Percentiles rank a stretch among this genome's conserved stretches.
Evolutionary conservation across 2,113 vertebrate species (phyloP).

Genomic region (Morone saxatilis): DNA sequence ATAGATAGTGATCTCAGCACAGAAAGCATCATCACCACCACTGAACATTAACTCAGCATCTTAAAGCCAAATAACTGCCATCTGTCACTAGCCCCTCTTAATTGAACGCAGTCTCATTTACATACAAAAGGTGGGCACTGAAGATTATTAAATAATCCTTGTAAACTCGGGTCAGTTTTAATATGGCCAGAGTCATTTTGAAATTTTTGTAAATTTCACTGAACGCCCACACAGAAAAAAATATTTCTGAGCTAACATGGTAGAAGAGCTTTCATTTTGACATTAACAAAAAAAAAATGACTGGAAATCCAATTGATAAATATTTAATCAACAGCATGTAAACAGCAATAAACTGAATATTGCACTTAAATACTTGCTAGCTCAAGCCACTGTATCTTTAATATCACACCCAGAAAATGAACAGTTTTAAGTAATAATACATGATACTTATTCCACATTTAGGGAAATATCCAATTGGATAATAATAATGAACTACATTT

Average conservation of each 20-base stretch:
- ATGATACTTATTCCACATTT: not conserved
- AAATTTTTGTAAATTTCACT: not conserved
- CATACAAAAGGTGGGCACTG: not conserved
- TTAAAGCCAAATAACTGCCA: conserved; percentile 18
- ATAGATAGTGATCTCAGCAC: conserved; percentile 6
- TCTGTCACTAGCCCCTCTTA: not conserved
- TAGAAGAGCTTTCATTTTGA: not conserved
- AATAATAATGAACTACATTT: not conserved
- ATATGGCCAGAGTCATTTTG: not conserved
- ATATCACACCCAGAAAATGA: not conserved
- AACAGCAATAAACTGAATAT: not conserved
- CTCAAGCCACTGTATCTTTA: not conserved
- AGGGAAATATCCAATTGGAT: not conserved
- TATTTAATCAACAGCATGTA: not conserved
- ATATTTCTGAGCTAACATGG: not conserved
- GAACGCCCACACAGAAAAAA: not conserved
- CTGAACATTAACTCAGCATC: conserved; percentile 29
- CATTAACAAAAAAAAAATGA: not conserved
- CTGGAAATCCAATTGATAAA: not conserved
- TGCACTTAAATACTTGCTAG: not conserved
- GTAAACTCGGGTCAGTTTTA: not conserved
- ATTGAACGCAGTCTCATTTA: conserved; percentile 12
- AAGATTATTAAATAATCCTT: not conserved
- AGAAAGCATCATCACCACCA: conserved; percentile 25
- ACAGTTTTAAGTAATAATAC: not conserved